A percentile compares a stretch with the other conserved stretches of the same genome.
These are phyloP conservation scores for Stenotaenia linearis DNA, from an alignment of 2,888 invertebrate species.

Conservation along the genomic window DNA sequence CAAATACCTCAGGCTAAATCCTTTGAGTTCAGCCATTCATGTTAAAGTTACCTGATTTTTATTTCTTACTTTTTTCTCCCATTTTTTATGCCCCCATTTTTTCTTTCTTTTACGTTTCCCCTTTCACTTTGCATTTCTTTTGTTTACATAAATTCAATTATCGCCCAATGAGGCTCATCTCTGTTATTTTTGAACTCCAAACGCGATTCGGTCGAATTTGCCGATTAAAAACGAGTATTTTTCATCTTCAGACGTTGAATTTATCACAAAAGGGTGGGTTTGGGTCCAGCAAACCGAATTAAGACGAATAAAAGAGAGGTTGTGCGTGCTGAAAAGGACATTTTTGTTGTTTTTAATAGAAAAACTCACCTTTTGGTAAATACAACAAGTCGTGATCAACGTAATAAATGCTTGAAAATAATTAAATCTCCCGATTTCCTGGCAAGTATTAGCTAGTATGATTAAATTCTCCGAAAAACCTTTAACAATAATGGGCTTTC, in stretches of 20 bases:
- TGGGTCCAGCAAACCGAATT: too few relatives aligned
- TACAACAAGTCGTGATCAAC: background rate
- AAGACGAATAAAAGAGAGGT: too few relatives aligned
- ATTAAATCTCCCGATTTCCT: background rate
- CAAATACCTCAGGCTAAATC: conserved; percentile 22
- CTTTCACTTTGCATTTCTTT: too few relatives aligned
- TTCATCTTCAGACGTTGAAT: too few relatives aligned
- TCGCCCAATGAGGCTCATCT: too few relatives aligned
- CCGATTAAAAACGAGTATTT: background rate
- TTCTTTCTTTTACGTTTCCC: background rate
- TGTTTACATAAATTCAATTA: too few relatives aligned
- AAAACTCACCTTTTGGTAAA: background rate
- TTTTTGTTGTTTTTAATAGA: background rate
- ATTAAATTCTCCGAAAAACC: conserved; percentile 7
- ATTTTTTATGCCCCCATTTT: background rate
- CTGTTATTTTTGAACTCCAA: too few relatives aligned
- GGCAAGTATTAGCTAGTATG: background rate
- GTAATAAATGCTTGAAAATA: conserved; percentile 12
- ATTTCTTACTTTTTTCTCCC: background rate
- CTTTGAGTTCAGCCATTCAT: conserved; percentile 10
- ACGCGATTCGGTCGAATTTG: background rate
- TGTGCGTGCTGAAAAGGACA: background rate
- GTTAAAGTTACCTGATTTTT: background rate
- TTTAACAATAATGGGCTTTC: background rate
- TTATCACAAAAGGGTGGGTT: too few relatives aligned